Percentiles rank a stretch among this genome's conserved stretches.
phyloP scores from a whole-genome alignment of 23 tunicate species.

The Diplosoma virens region DNA sequence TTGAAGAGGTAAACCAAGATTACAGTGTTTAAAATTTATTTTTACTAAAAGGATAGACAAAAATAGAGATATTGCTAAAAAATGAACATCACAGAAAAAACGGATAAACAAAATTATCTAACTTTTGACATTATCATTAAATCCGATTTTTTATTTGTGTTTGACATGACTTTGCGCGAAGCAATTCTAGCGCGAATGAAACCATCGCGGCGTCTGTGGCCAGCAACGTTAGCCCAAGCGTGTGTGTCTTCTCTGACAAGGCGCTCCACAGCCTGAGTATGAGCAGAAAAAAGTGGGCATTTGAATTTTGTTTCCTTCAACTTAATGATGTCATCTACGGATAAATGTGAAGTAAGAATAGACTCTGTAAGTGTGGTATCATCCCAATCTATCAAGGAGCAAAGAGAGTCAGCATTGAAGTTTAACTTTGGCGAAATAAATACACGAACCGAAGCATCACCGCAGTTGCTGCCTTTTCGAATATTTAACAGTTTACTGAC shows the following conservation, averaged over 20 bases:
- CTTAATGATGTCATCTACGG: neutral
- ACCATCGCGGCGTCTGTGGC: neutral
- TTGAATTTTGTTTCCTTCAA: too few relatives aligned
- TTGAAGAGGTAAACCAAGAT: too few relatives aligned
- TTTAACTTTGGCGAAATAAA: slow-evolving; percentile 9
- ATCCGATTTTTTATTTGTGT: neutral
- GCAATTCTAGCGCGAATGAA: slow-evolving; percentile 4
- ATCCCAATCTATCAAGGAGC: slow-evolving; percentile 6
- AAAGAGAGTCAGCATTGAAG: neutral
- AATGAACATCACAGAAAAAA: too few relatives aligned
- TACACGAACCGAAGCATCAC: neutral
- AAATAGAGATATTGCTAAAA: too few relatives aligned
- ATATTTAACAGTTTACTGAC: neutral
- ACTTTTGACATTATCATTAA: too few relatives aligned
- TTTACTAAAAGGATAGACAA: too few relatives aligned
- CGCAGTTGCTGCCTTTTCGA: slow-evolving; percentile 1
- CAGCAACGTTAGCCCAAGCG: neutral
- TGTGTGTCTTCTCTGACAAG: neutral
- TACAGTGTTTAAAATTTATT: too few relatives aligned
- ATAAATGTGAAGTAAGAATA: neutral
- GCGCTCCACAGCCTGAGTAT: slow-evolving; percentile 2
- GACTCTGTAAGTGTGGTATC: neutral
- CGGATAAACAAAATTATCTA: too few relatives aligned
- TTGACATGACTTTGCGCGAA: neutral
- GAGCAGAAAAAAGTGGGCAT: neutral